Conservation (phyloP, 2,888 invertebrate genomes). For the Phlogophora meticulosa region DNA sequence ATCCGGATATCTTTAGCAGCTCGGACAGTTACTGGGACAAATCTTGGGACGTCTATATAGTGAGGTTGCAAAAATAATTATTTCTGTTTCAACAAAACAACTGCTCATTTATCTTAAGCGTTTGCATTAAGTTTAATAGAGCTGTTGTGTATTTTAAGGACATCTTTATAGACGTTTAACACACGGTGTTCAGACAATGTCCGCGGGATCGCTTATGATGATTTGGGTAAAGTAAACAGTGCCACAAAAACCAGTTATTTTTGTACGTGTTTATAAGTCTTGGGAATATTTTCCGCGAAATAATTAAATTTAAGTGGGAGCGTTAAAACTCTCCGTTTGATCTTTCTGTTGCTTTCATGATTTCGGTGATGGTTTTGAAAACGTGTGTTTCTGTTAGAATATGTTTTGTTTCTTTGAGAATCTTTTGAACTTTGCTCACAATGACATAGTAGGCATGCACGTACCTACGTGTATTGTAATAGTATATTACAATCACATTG, state of each 20-base stretch:
- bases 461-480: not conserved
- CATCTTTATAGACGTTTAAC: not conserved
- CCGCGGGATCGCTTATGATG: slow-evolving; percentile 1
- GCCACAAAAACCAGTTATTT: slow-evolving; percentile 21
- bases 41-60: not conserved
- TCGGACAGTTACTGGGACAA: not conserved
- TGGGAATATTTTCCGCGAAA: slow-evolving; percentile 23
- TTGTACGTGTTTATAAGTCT: not conserved
- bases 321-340: slow-evolving; percentile 16
- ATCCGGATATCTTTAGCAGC: slow-evolving; percentile 3
- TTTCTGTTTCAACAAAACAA: slow-evolving; percentile 10
- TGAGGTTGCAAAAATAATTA: not conserved
- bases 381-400: slow-evolving; percentile 21
- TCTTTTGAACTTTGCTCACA: not conserved
- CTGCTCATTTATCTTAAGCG: not conserved
- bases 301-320: slow-evolving; percentile 4
- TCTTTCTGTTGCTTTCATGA: slow-evolving; percentile 10
- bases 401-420: no score
- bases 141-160: slow-evolving; percentile 7
- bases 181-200: not conserved
- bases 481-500: not conserved
- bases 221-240: slow-evolving; percentile 37
- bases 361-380: not conserved
- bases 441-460: not conserved
- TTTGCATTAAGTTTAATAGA: not conserved